These are phyloP conservation scores for Chlorospingus flavigularis DNA, from an alignment of 2,797 vertebrate species.

Conservation along the genomic window DNA sequence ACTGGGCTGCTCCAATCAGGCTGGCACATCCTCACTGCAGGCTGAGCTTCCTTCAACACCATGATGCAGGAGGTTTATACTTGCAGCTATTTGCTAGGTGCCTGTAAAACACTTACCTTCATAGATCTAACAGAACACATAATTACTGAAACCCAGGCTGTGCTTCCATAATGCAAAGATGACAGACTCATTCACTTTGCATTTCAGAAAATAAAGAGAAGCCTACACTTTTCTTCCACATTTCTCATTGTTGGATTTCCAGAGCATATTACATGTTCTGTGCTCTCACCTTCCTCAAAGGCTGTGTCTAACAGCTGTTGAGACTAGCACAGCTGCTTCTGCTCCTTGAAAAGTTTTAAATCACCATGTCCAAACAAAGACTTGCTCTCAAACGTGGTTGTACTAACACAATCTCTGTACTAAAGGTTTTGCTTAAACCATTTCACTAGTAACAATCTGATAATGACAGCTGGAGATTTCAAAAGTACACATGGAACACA, in stretches of 20 bases:
- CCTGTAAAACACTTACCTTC: background rate
- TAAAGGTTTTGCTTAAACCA: background rate
- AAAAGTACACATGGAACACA: background rate
- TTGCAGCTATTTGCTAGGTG: background rate
- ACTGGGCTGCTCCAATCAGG: background rate
- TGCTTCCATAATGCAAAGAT: background rate
- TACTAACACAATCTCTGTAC: background rate
- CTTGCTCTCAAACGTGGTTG: background rate
- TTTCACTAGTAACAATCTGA: background rate
- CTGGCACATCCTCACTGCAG: background rate
- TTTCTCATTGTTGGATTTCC: background rate
- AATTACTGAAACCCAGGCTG: background rate
- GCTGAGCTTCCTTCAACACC: background rate
- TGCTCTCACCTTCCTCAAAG: background rate
- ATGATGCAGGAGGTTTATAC: rapidly evolving
- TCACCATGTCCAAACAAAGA: background rate
- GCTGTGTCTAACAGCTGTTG: background rate
- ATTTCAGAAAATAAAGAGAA: background rate
- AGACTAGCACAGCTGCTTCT: background rate
- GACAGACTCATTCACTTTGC: background rate
- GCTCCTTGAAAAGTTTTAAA: background rate
- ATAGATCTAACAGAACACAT: background rate
- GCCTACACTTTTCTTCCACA: background rate
- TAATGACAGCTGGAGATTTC: background rate
- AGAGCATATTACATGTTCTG: background rate